phyloP scores from a whole-genome alignment of 1,140 invertebrate genomes.

The Mamestra configurata region DNA sequence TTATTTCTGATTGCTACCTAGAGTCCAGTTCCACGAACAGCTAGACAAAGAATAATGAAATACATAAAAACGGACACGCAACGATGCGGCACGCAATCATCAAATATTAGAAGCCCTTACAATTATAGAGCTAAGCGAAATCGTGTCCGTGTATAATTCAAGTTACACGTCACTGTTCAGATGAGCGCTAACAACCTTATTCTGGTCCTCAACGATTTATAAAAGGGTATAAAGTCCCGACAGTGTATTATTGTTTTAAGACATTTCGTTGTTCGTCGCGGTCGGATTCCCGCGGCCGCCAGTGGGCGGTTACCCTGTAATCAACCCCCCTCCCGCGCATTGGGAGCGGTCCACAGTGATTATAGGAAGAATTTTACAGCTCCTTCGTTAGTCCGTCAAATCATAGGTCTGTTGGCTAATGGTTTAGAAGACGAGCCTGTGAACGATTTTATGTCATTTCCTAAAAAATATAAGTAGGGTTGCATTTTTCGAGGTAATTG shows the following conservation, averaged over 20 bases:
- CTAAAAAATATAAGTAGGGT: conserved; percentile 42
- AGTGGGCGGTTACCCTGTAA: conserved; percentile 82
- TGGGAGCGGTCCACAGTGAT: conserved; percentile 68
- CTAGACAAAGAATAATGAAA: conserved; percentile 43
- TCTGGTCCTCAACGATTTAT: neutral
- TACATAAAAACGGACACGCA: conserved; percentile 47
- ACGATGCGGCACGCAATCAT: conserved; percentile 46
- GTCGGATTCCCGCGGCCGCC: conserved; percentile 54
- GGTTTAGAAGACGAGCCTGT: conserved; percentile 55
- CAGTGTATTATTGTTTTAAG: conserved; percentile 45
- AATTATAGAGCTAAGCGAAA: conserved; percentile 51
- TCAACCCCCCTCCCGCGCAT: conserved; percentile 65
- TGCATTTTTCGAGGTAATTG: conserved; percentile 67
- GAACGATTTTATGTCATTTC: conserved; percentile 78
- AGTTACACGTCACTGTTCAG: conserved; percentile 19
- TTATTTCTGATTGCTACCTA: conserved; percentile 27
- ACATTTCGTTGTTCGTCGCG: conserved; percentile 57
- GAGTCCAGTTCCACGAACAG: conserved; percentile 16
- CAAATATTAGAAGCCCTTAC: conserved; percentile 44
- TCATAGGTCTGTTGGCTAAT: conserved; percentile 75
- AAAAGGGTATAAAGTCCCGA: conserved; percentile 36
- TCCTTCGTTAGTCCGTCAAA: conserved; percentile 79
- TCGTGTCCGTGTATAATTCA: conserved; percentile 23
- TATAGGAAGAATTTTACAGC: conserved; percentile 75
- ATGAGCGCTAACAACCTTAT: conserved; percentile 30